Conservation (phyloP, 1,140 invertebrate species). For the Brachionus rotundiformis region DNA sequence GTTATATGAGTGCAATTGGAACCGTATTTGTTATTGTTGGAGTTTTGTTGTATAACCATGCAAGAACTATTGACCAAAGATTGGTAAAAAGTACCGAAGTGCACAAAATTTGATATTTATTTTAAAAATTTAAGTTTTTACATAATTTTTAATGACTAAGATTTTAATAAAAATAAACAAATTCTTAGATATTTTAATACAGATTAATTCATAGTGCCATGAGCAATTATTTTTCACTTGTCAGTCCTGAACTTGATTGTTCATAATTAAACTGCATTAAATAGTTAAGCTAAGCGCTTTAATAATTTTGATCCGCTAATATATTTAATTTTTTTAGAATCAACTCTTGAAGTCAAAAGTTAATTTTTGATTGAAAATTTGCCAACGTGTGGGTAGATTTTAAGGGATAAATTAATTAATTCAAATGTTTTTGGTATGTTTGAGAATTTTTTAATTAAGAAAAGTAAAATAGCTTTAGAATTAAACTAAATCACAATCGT, state of each 20-base stretch:
- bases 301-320: too few relatives aligned
- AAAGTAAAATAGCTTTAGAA: too few relatives aligned
- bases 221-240: too few relatives aligned
- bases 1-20: conserved; percentile 74
- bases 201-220: too few relatives aligned
- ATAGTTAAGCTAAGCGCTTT: too few relatives aligned
- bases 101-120: not conserved
- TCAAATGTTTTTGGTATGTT: not conserved
- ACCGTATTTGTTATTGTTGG: conserved; percentile 75
- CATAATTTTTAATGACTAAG: not conserved
- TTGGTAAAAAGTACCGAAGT: not conserved
- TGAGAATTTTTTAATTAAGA: too few relatives aligned
- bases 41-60: conserved; percentile 75
- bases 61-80: conserved; percentile 56
- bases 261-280: too few relatives aligned
- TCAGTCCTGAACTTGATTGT: too few relatives aligned
- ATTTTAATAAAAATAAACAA: not conserved
- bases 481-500: not conserved
- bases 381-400: not conserved
- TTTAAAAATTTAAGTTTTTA: conserved; percentile 2
- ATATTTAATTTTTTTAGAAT: too few relatives aligned
- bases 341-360: too few relatives aligned
- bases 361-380: too few relatives aligned
- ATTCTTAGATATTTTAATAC: too few relatives aligned
- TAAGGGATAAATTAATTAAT: not conserved